Conservation (phyloP, 1,140 invertebrate species). For the Caenorhabditis tropicalis region DNA sequence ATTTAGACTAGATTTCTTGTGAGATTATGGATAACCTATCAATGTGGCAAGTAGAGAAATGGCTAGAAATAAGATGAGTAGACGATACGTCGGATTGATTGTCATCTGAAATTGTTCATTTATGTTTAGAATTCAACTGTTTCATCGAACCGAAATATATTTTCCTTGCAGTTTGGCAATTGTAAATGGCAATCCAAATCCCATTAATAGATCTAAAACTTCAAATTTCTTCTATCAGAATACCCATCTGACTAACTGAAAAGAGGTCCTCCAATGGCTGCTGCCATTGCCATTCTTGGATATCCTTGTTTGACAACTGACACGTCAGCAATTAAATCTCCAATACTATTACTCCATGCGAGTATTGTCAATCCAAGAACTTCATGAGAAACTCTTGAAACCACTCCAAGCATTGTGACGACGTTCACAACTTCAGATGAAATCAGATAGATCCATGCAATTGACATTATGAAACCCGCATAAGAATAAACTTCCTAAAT, state of each 20-base stretch:
- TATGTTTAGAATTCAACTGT: background rate
- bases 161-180: conserved; percentile 73
- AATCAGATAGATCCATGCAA: conserved; percentile 78
- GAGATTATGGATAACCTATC: conserved; percentile 60
- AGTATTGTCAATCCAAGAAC: conserved; percentile 80
- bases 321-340: conserved; percentile 79
- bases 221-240: background rate
- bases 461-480: conserved; percentile 77
- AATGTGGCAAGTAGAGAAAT: conserved; percentile 73
- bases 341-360: conserved; percentile 80
- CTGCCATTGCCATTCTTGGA: conserved; percentile 79
- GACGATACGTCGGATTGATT: conserved; percentile 27
- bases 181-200: conserved; percentile 76
- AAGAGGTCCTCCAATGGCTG: conserved; percentile 80
- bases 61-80: conserved; percentile 68
- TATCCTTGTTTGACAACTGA: conserved; percentile 78
- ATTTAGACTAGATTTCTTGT: conserved; percentile 65
- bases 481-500: conserved; percentile 73
- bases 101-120: background rate
- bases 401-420: conserved; percentile 73
- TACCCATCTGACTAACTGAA: conserved; percentile 73
- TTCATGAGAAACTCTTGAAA: conserved; percentile 67
- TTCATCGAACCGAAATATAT: conserved; percentile 59
- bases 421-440: conserved; percentile 79
- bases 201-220: conserved; percentile 74